These are phyloP conservation scores for Coryphaenoides rupestris DNA, from an alignment of 2,113 vertebrate species.

Conservation along the genomic window DNA sequence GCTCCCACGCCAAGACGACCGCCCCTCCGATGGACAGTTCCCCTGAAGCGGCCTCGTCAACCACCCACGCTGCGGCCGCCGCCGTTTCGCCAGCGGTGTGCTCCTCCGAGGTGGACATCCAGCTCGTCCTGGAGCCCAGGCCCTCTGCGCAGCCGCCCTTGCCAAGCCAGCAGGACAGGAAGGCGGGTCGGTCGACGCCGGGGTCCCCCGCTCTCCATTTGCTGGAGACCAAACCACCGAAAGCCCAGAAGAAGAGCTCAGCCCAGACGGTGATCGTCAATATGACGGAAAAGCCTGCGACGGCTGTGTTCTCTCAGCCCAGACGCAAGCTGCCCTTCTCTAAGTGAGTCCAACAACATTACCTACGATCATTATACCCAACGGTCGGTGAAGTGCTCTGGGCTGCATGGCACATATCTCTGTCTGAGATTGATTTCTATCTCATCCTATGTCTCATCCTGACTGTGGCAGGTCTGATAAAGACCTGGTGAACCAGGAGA, in stretches of 20 bases:
- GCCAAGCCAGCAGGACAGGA: conserved; percentile 30
- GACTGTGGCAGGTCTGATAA: conserved; percentile 72
- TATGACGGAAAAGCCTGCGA: conserved; percentile 69
- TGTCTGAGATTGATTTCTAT: not conserved
- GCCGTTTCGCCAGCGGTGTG: conserved; percentile 12
- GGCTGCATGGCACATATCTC: too few species aligned
- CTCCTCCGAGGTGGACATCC: conserved; percentile 46
- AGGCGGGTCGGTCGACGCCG: conserved; percentile 2
- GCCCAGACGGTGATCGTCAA: conserved; percentile 69
- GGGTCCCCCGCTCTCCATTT: conserved; percentile 55
- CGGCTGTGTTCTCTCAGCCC: conserved; percentile 78
- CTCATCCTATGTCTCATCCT: not conserved
- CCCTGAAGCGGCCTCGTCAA: not conserved
- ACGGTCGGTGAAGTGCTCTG: too few species aligned
- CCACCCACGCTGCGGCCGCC: not conserved
- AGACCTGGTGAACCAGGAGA: conserved; percentile 75
- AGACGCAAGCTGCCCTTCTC: conserved; percentile 77
- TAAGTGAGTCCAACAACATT: conserved; percentile 77
- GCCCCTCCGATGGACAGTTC: not conserved
- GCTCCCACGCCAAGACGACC: conserved; percentile 9
- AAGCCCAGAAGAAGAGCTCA: conserved; percentile 66
- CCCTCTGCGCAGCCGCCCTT: not conserved
- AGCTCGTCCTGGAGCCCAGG: conserved; percentile 39
- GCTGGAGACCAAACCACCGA: conserved; percentile 67
- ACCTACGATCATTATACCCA: too few species aligned